Evolutionary conservation across 2,113 vertebrate species (phyloP).

Genomic region (Xiphophorus hellerii): DNA sequence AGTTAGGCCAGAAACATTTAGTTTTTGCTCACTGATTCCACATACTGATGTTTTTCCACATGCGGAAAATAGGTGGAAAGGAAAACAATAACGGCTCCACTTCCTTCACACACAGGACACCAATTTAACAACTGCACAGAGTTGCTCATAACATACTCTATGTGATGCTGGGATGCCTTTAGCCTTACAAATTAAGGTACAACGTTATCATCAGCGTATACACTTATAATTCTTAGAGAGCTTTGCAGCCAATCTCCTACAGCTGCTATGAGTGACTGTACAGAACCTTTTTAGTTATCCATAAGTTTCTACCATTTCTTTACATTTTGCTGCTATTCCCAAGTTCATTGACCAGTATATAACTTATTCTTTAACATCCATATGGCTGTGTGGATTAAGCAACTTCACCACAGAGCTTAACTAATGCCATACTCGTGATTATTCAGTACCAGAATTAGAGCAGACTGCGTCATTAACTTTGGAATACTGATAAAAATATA

Average conservation of each 20-base stretch:
- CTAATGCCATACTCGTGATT: not conserved
- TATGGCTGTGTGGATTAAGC: not conserved
- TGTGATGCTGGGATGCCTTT: not conserved
- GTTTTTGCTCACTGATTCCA: not conserved
- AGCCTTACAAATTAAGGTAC: not conserved
- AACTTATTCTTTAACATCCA: not conserved
- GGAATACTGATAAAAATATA: not conserved
- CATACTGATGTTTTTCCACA: not conserved
- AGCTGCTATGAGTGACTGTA: not conserved
- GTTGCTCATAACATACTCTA: not conserved
- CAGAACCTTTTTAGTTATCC: not conserved
- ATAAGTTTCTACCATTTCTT: not conserved
- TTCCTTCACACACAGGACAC: not conserved
- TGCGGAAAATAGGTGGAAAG: too few relatives aligned
- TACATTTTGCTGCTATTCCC: not conserved
- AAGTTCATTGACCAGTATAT: not conserved
- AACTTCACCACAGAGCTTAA: not conserved
- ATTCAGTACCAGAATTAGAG: too few relatives aligned
- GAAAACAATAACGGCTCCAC: too few relatives aligned
- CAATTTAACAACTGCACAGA: not conserved
- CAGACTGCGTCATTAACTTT: not conserved
- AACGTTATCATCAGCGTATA: not conserved
- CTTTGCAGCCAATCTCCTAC: not conserved
- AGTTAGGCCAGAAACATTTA: constrained; percentile 7
- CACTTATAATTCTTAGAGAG: not conserved